Percentiles rank a stretch among this genome's conserved stretches.
phyloP scores from a whole-genome alignment of 1,140 invertebrate genomes.

The Drosophila athabasca region DNA sequence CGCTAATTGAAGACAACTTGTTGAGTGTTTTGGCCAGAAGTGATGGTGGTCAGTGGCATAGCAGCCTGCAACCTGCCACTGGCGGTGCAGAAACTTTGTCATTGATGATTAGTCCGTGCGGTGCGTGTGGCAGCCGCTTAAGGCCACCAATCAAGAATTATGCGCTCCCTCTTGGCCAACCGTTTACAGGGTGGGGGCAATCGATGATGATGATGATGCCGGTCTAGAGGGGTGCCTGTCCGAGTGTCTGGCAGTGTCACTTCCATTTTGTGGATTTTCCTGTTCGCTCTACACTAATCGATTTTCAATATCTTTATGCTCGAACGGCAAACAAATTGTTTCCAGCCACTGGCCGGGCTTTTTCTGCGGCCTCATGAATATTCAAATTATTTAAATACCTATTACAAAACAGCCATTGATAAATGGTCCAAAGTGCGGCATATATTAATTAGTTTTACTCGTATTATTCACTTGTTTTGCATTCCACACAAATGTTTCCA shows the following conservation, averaged over 20 bases:
- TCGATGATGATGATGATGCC: slow-evolving; percentile 2
- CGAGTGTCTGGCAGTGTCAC: slow-evolving; percentile 32
- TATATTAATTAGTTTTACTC: slow-evolving; percentile 17
- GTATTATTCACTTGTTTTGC: slow-evolving; percentile 30
- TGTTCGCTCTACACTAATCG: slow-evolving; percentile 63
- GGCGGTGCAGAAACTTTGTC: slow-evolving; percentile 53
- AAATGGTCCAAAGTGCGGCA: slow-evolving; percentile 9
- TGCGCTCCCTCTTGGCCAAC: slow-evolving; percentile 32
- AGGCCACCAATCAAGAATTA: slow-evolving; percentile 42
- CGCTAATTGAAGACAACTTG: slow-evolving; percentile 80
- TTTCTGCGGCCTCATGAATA: slow-evolving; percentile 29
- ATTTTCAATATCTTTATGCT: slow-evolving; percentile 54
- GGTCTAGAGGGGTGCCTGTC: background rate
- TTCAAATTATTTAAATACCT: slow-evolving; percentile 21
- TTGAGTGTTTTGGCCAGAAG: slow-evolving; percentile 25
- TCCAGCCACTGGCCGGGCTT: background rate
- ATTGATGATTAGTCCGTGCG: slow-evolving; percentile 24
- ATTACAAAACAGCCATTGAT: slow-evolving; percentile 26
- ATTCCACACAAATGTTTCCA: slow-evolving; percentile 20
- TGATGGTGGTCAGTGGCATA: slow-evolving; percentile 14
- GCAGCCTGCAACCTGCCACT: slow-evolving; percentile 48
- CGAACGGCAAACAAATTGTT: slow-evolving; percentile 27
- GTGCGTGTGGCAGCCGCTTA: slow-evolving; percentile 3
- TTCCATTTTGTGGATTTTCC: slow-evolving; percentile 47
- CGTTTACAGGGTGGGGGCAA: slow-evolving; percentile 7